phyloP scores from a whole-genome alignment of 1,140 invertebrate genomes.

The Metopolophium dirhodum region DNA sequence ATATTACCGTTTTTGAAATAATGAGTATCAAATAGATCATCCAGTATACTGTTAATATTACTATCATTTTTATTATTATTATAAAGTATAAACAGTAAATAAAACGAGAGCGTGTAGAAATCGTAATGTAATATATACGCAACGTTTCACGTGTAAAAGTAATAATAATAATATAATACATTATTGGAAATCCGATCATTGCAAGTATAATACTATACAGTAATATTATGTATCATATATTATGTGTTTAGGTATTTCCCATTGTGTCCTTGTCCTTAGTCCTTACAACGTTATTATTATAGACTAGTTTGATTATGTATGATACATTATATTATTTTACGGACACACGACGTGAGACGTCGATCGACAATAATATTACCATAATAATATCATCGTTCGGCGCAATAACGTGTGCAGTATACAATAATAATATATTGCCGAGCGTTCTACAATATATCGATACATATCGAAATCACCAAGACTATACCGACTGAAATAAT shows the following conservation, averaged over 20 bases:
- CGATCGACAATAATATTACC: not conserved
- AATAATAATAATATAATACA: not conserved
- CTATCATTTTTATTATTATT: no score
- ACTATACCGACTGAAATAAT: not conserved
- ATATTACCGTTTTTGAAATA: not conserved
- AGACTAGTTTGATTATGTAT: not conserved
- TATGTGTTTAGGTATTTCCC: not conserved
- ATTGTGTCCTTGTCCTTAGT: not conserved
- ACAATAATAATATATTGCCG: not conserved
- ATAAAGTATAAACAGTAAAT: no score
- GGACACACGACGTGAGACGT: not conserved
- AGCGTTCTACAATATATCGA: not conserved
- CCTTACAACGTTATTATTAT: not conserved
- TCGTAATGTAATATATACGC: not conserved
- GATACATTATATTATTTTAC: not conserved
- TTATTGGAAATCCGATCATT: not conserved
- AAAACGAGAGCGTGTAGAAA: not conserved
- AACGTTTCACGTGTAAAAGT: not conserved
- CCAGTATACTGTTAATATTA: no score
- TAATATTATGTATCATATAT: not conserved
- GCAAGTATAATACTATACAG: not conserved
- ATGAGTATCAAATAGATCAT: not conserved
- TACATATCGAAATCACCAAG: not conserved
- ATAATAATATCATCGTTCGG: not conserved
- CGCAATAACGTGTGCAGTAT: not conserved